phyloP scores from a whole-genome alignment of 2,113 vertebrate genomes.

The Ictalurus punctatus region DNA sequence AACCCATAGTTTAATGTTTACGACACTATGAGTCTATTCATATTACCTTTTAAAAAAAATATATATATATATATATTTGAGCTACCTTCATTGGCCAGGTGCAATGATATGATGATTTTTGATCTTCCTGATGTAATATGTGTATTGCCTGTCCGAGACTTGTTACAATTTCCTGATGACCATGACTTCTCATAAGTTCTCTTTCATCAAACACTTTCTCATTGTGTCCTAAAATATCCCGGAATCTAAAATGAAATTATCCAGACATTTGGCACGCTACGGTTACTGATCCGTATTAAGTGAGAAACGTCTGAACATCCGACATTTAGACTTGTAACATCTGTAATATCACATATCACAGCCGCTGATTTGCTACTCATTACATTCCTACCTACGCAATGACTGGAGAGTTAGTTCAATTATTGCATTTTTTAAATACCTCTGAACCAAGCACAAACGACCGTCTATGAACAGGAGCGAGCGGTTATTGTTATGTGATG shows the following conservation, averaged over 20 bases:
- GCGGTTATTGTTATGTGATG: background rate
- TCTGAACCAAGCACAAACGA: background rate
- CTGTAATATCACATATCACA: constrained; percentile 1
- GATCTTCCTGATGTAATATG: background rate
- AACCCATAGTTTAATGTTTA: background rate
- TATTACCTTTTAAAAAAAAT: too few species aligned
- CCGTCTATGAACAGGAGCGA: background rate
- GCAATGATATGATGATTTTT: background rate
- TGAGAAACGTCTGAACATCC: background rate
- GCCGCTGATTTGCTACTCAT: constrained; percentile 1
- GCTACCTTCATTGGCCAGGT: background rate
- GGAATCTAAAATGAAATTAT: background rate
- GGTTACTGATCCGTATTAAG: constrained; percentile 1
- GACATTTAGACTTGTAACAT: constrained; percentile 1
- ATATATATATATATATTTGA: background rate
- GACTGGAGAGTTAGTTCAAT: background rate
- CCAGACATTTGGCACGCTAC: background rate
- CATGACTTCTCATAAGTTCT: background rate
- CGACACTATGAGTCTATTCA: background rate
- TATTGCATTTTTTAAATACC: background rate
- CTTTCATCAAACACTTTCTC: background rate
- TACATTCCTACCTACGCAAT: background rate
- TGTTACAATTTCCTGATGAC: background rate
- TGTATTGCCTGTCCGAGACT: background rate
- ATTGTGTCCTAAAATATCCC: background rate